phyloP scores from a whole-genome alignment of 2,113 vertebrate species.

The Lepus americanus region DNA sequence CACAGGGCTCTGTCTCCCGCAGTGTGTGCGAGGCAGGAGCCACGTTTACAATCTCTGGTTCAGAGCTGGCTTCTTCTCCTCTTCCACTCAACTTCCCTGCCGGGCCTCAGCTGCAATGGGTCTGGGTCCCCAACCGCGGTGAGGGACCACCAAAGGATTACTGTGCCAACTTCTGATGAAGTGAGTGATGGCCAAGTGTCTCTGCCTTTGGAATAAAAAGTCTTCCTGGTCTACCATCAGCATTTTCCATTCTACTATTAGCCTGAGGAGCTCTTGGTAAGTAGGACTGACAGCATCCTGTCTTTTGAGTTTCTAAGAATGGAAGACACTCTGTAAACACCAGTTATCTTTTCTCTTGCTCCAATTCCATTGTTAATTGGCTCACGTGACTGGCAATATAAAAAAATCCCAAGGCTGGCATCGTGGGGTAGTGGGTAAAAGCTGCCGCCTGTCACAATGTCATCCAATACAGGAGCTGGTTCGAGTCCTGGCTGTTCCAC shows the following conservation, averaged over 20 bases:
- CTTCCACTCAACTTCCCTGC: neutral
- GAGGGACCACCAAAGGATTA: no score
- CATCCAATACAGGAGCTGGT: no score
- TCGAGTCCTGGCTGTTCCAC: neutral
- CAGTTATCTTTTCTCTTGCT: neutral
- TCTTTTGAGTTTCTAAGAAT: neutral
- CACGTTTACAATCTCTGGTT: neutral
- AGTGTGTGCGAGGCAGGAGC: neutral
- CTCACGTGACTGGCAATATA: neutral
- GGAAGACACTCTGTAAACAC: neutral
- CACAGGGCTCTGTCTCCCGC: no score
- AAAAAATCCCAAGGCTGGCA: neutral
- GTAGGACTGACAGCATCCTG: neutral
- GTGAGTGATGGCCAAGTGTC: neutral
- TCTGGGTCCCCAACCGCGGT: fast-evolving
- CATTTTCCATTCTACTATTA: neutral
- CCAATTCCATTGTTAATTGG: neutral
- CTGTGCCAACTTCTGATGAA: neutral
- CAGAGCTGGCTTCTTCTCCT: neutral
- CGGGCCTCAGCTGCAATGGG: no score
- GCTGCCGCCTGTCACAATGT: no score
- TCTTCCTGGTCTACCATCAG: neutral
- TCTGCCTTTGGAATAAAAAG: neutral
- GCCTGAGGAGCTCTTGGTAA: neutral
- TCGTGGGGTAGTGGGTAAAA: no score